Conservation (phyloP, 2,797 vertebrate genomes). For the Hydrolagus colliei region DNA sequence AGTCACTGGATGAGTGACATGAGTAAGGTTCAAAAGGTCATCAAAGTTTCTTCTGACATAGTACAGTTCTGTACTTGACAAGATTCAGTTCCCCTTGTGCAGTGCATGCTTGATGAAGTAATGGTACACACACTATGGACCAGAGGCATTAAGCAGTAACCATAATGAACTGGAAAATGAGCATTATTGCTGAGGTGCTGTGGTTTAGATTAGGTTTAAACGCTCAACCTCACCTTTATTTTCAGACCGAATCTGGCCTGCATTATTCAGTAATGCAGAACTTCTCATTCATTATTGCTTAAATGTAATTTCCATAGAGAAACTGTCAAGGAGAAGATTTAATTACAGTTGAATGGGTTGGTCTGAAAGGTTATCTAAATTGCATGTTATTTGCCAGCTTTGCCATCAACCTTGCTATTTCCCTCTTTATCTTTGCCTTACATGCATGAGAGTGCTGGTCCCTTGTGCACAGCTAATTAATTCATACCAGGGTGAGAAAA, state of each 20-base stretch:
- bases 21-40: neutral
- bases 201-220: neutral
- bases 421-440: constrained; percentile 4
- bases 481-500: constrained; percentile 32
- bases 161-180: constrained; percentile 8
- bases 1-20: too few species aligned
- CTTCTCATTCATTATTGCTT: constrained; percentile 13
- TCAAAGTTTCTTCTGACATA: neutral
- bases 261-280: constrained; percentile 24
- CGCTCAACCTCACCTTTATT: constrained; percentile 6
- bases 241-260: neutral
- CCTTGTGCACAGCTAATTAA: constrained; percentile 38
- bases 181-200: neutral
- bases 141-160: neutral
- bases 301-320: constrained; percentile 30
- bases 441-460: constrained; percentile 27
- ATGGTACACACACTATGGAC: neutral
- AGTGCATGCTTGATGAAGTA: constrained; percentile 2
- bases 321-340: constrained; percentile 26
- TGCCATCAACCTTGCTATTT: constrained; percentile 3
- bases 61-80: neutral
- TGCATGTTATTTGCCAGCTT: neutral
- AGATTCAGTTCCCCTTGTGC: neutral
- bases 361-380: constrained; percentile 32
- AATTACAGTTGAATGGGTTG: constrained; percentile 27